Evolutionary conservation across 2,888 invertebrate genomes (phyloP), one percentile per base, ranked within the genome.

Genomic region (Ethmia dodecea): DNA sequence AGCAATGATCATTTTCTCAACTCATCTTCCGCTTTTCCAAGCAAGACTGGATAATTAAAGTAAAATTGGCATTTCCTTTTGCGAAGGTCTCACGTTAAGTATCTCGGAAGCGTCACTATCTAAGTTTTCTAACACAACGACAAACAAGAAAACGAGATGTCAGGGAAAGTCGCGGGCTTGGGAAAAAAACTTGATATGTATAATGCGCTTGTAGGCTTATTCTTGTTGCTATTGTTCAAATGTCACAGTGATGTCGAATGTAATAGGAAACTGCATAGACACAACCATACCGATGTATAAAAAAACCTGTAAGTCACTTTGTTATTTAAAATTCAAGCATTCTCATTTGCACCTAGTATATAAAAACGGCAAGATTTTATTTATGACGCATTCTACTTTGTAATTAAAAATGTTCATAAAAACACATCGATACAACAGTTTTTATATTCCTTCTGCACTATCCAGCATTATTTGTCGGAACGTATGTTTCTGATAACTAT

Each of bases 51-150:
- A 47, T 56, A 59, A 68, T 66, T 61, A 56, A 44, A 53, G 57
- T 52, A 53, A 59, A 52, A 53, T 49, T 42, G 46, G 40, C 43
- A 50, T 63, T 74, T 71, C 77, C 73, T 69, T 50, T 36, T 42
- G 35, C 37, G 33, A 47, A 47, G 51, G 55, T 73, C 68, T 48
- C 72, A 70, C 75, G 64, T 63, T 37, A 29, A 38, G 44, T 46
- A 40, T 45, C 53, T 67, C 70, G 75, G 75, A 77, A 75, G 67
- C 58, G n/a, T 25, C 43, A 38, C 28, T 51, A 54, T 48, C 48
- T 54, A 41, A 60, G 55, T 60, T 67, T 61, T 60, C 58, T 54
- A 55, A 43, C 33, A 40, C 57, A 53, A 53, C 48, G 52, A 55
- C 57, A 56, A 54, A 60, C 38, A 42, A 54, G 52, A 53, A 52